Percentiles rank a stretch among this genome's conserved stretches.
Evolutionary conservation across 2,797 vertebrate species (phyloP).

Genomic region (Pyrocephalus nanus): DNA sequence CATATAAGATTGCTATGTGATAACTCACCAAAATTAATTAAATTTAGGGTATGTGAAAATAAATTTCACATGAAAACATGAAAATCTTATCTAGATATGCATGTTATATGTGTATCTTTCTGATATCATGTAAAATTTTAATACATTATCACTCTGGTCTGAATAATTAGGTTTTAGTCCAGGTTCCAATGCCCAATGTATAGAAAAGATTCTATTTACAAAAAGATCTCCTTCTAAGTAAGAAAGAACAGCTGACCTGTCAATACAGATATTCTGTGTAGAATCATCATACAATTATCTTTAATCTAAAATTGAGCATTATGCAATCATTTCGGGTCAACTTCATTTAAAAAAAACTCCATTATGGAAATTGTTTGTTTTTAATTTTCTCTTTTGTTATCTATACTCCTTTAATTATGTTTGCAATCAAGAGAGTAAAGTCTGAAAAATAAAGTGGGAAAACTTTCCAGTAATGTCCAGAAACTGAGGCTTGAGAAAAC

Average conservation of each 20-base stretch:
- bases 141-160: neutral
- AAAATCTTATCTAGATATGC: neutral
- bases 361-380: neutral
- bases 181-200: accelerated
- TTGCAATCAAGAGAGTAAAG: neutral
- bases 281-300: neutral
- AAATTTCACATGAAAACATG: neutral
- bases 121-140: neutral
- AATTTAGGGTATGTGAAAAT: neutral
- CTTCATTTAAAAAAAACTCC: accelerated
- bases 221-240: neutral
- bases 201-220: neutral
- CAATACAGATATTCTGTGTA: neutral
- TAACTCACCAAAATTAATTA: neutral
- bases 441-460: neutral
- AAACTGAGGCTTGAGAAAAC: neutral
- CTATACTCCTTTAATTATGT: neutral
- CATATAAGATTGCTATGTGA: neutral
- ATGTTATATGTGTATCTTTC: neutral
- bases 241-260: neutral
- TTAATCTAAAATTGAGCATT: neutral
- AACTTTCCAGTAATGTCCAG: neutral
- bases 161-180: neutral
- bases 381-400: neutral
- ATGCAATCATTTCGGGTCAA: neutral